Conservation (phyloP, 2,797 vertebrate species). For the Liasis olivaceus region DNA sequence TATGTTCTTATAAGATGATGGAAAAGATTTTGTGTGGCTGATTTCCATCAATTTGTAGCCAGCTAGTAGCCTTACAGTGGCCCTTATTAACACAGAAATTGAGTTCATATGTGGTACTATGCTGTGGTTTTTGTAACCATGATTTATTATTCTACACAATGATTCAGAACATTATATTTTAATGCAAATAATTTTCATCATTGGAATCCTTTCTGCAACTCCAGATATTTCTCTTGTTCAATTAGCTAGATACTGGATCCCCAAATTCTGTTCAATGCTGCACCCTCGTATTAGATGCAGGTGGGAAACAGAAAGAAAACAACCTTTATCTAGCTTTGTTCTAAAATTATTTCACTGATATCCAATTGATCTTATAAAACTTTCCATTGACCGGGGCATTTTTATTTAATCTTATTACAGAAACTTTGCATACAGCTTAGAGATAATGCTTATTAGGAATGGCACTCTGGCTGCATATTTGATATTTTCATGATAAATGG, state of each 20-base stretch:
- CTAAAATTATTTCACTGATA: background rate
- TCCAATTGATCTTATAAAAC: no score
- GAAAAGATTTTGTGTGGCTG: background rate
- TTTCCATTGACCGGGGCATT: background rate
- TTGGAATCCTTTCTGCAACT: background rate
- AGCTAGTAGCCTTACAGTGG: background rate
- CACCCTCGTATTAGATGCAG: background rate
- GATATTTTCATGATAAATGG: background rate
- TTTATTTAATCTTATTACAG: background rate
- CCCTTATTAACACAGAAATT: background rate
- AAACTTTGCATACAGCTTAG: background rate
- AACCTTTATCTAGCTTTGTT: background rate
- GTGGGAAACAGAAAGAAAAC: background rate
- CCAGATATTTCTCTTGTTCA: background rate
- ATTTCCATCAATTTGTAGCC: background rate
- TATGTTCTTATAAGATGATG: background rate
- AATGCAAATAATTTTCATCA: background rate
- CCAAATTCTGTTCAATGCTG: background rate
- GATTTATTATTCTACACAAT: background rate
- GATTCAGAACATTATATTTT: background rate
- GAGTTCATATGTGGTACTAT: background rate
- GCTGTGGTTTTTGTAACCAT: background rate
- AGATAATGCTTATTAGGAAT: background rate
- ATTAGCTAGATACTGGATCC: background rate
- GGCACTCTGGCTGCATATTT: background rate